phyloP scores from a whole-genome alignment of 2,113 vertebrate species.

The Ammospiza caudacuta region DNA sequence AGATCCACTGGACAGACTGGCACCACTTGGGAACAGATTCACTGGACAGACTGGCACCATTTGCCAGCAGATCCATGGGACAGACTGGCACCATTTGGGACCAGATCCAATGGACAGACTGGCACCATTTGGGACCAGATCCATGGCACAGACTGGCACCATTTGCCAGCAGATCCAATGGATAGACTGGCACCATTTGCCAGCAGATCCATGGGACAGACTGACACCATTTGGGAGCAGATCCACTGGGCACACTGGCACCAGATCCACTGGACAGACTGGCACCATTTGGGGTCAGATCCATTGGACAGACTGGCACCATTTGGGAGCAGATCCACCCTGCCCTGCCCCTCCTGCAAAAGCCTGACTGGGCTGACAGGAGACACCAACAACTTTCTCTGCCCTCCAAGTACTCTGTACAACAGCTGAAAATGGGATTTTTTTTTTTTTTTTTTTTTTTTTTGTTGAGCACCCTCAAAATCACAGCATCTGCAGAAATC shows the following conservation, averaged over 20 bases:
- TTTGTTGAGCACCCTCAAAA: not conserved
- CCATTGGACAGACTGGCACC: not conserved
- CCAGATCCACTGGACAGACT: not conserved
- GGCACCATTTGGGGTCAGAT: not conserved
- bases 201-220: not conserved
- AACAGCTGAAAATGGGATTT: not conserved
- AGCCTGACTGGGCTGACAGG: not conserved
- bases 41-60: too few species aligned
- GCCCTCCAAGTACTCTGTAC: not conserved
- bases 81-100: too few species aligned
- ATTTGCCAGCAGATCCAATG: not conserved
- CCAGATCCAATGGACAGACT: not conserved
- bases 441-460: not conserved
- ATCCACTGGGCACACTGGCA: not conserved
- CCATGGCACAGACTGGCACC: not conserved
- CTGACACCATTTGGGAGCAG: not conserved
- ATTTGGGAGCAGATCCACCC: not conserved
- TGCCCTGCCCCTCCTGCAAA: not conserved
- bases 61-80: too few species aligned
- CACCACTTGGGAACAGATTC: too few species aligned
- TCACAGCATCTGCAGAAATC: not conserved
- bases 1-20: not conserved
- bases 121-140: not conserved
- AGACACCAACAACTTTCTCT: not conserved
- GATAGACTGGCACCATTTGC: not conserved